phyloP scores from a whole-genome alignment of 1,140 invertebrate species.

The Zaprionus ornatus region DNA sequence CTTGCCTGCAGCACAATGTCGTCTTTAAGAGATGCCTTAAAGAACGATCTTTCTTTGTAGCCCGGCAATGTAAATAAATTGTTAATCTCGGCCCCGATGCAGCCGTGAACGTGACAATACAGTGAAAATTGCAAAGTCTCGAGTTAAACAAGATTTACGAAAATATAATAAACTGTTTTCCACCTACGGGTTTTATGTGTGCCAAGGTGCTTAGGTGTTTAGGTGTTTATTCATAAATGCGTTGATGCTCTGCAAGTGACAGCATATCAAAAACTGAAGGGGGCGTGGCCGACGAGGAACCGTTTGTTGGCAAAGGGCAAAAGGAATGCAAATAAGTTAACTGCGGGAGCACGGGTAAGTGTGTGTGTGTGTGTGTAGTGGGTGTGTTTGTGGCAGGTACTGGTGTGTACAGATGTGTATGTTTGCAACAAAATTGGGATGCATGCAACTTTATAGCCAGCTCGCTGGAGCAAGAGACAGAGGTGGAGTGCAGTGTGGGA shows the following conservation, averaged over 20 bases:
- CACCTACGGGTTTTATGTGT: background rate
- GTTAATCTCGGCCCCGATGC: background rate
- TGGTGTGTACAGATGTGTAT: background rate
- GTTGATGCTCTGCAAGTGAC: background rate
- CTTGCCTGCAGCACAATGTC: background rate
- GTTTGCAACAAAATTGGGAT: slow-evolving; percentile 48
- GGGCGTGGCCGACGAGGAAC: background rate
- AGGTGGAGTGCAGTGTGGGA: rapidly evolving
- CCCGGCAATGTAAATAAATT: background rate
- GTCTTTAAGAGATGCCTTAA: background rate
- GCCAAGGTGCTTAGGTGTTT: background rate
- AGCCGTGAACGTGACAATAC: background rate
- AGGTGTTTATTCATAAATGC: slow-evolving; percentile 1
- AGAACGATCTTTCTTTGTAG: background rate
- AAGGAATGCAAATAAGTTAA: slow-evolving; percentile 46
- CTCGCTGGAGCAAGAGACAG: background rate
- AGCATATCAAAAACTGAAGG: slow-evolving; percentile 3
- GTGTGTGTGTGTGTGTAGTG: slow-evolving; percentile 9
- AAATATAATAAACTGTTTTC: slow-evolving; percentile 3
- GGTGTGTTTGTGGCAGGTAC: no score
- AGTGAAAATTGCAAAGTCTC: slow-evolving; percentile 3
- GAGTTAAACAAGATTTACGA: slow-evolving; percentile 4
- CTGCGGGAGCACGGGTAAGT: background rate
- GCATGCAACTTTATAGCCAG: slow-evolving; percentile 54
- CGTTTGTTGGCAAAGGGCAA: slow-evolving; percentile 23